A percentile compares a stretch with the other conserved stretches of the same genome.
These are phyloP conservation scores for Malurus cyaneus DNA, from an alignment of 2,113 vertebrate species.

Conservation along the genomic window DNA sequence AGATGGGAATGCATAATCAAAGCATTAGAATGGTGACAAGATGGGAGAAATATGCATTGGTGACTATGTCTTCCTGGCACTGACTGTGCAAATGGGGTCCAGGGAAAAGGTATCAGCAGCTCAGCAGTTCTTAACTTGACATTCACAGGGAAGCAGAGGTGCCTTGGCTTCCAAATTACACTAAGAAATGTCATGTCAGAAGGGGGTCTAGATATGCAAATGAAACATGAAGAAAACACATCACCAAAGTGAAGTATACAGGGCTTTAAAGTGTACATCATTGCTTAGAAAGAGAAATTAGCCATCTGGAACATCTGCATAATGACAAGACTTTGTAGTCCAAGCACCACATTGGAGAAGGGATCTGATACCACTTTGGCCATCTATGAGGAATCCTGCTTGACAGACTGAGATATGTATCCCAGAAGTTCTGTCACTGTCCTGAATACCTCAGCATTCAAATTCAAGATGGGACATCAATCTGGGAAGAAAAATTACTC, in stretches of 20 bases:
- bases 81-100: background rate
- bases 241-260: background rate
- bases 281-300: background rate
- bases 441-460: background rate
- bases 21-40: background rate
- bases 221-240: background rate
- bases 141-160: background rate
- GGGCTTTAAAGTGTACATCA: accelerated
- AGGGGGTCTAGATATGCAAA: background rate
- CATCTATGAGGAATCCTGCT: background rate
- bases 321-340: background rate
- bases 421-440: background rate
- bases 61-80: background rate
- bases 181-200: background rate
- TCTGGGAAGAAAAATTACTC: background rate
- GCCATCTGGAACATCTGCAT: background rate
- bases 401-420: background rate
- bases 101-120: background rate
- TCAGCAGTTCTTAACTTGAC: background rate
- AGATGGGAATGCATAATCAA: background rate
- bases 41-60: background rate
- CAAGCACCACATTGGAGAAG: background rate
- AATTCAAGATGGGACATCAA: background rate
- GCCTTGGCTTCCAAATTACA: background rate
- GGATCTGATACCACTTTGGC: background rate